Base-by-base conservation (phyloP, 2,888 invertebrate genomes). In the Netelia inedita region DNA sequence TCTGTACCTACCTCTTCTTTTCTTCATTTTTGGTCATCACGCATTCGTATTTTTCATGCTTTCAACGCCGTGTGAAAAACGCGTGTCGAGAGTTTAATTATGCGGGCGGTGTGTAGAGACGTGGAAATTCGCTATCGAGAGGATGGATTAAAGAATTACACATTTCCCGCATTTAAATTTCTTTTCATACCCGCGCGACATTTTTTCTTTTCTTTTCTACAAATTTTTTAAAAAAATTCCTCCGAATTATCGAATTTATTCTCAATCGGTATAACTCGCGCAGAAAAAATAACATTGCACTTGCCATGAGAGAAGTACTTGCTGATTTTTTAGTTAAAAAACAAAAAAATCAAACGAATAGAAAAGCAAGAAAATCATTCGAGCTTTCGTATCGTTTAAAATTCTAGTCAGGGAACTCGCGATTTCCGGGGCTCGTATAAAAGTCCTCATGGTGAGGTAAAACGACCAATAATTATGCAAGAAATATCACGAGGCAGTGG, bases 391-490 rank as follows among this genome's bases (percentile, higher is more conserved):
- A 63, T 28, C 63, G 35, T 1, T 41, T 43, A 43, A 63, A 11
- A 78, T 78, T 78, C 59, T 11, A 61, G 69, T 79, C 69, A 53
- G 61, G 35, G 43, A 50, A 28, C 71, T 71, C 41, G 61, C 41
- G 78, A 63, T 21, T 53, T 61, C 63, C 9, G 16, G 16, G 53
- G 83, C 83, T 83, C 80, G 90, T 89, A 91, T 90, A 90, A 90
- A 89, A 90, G 88, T 90, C 86, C 83, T 81, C 82, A 84, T 76
- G 82, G 84, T 23, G 80, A 88, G 78, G 73, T 78, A 76, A 87
- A 87, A 88, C 85, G 85, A 88, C 88, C 90, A 90, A 92, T 91
- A 92, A 92, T 92, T 92, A 92, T 92, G 91, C 92, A 89, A 88
- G 88, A 89, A 90, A 90, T 91, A 90, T 90, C 90, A 88, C 89